Conservation (phyloP, 2,888 invertebrate species). For the Mallateleia sp. region DNA sequence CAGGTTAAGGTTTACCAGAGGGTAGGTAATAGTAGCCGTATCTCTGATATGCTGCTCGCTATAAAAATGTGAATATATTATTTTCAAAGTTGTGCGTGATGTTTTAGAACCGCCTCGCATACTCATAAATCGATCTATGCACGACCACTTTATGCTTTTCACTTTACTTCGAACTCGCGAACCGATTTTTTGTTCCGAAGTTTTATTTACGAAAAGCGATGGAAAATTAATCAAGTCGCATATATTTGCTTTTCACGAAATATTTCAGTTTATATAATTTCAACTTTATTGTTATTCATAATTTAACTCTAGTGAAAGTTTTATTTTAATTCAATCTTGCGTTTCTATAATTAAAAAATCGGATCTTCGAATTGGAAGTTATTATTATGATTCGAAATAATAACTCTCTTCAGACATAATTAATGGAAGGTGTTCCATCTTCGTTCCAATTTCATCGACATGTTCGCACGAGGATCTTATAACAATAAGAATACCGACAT, state of each 20-base stretch:
- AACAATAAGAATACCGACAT: conserved; percentile 64
- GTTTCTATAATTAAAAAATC: too few species aligned
- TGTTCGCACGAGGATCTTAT: conserved; percentile 63
- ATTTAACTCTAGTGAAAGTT: too few species aligned
- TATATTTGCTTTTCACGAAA: too few species aligned
- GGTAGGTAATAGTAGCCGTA: conserved; percentile 83
- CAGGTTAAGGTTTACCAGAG: conserved; percentile 81
- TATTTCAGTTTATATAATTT: too few species aligned
- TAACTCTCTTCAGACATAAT: neutral
- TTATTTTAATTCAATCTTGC: too few species aligned
- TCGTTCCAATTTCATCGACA: conserved; percentile 45
- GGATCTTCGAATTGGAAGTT: too few species aligned
- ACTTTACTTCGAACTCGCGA: conserved; percentile 47
- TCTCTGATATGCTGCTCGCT: conserved; percentile 88
- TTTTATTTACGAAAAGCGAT: conserved; percentile 17
- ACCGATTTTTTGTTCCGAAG: conserved; percentile 20
- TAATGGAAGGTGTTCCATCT: conserved; percentile 8
- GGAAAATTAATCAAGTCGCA: too few species aligned
- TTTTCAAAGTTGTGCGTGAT: conserved; percentile 87
- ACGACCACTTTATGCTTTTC: conserved; percentile 54
- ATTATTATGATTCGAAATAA: too few species aligned
- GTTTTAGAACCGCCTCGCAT: conserved; percentile 83
- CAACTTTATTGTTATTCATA: too few species aligned
- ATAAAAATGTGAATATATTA: conserved; percentile 90
- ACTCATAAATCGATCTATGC: conserved; percentile 74